Conservation (phyloP, 2,888 invertebrate genomes). For the Phyllotreta striolata region DNA sequence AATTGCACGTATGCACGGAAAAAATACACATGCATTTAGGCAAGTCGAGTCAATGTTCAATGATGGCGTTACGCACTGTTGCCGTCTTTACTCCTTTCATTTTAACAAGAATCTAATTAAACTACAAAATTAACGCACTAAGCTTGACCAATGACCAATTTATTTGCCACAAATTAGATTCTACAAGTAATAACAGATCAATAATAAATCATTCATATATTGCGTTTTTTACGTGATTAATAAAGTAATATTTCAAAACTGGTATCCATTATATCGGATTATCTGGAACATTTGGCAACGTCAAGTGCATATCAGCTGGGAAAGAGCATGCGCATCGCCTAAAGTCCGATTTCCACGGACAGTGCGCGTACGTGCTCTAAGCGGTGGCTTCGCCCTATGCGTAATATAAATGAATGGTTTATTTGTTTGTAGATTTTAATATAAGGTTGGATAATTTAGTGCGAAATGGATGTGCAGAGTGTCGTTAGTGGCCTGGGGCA, state of each 20-base stretch:
- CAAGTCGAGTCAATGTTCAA: conserved; percentile 26
- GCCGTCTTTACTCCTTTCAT: neutral
- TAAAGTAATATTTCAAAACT: neutral
- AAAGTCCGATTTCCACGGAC: conserved; percentile 38
- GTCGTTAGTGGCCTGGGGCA: conserved; percentile 40
- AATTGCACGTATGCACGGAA: conserved; percentile 19
- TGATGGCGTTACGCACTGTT: conserved; percentile 23
- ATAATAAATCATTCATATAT: too few relatives aligned
- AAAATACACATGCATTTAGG: conserved; percentile 24
- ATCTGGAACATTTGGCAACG: conserved; percentile 20
- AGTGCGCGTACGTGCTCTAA: conserved; percentile 57
- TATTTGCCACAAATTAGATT: too few relatives aligned
- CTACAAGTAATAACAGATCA: too few relatives aligned
- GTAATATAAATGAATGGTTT: conserved; percentile 53
- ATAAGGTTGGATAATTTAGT: conserved; percentile 53
- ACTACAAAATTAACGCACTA: too few relatives aligned
- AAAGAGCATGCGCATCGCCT: conserved; percentile 42
- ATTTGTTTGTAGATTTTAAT: conserved; percentile 60
- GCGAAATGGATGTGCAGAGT: conserved; percentile 48
- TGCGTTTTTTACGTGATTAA: neutral
- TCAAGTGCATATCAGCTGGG: conserved; percentile 36
- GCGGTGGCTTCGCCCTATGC: conserved; percentile 51
- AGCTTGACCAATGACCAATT: too few relatives aligned
- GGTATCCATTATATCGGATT: neutral
- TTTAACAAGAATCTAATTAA: too few relatives aligned